phyloP scores from a whole-genome alignment of 2,113 vertebrate genomes.

The human (Homo sapiens) region GRCh38 chr3:157000501-157001000 shows the following conservation, averaged over 20 bases:
- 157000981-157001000: too few relatives aligned
- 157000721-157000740: neutral
- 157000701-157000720: neutral
- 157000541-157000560: neutral
- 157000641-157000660: neutral
- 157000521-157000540: neutral
- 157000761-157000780: neutral
- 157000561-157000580: neutral
- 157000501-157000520: neutral
- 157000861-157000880: too few relatives aligned
- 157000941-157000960: too few relatives aligned
- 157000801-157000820: too few relatives aligned
- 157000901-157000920: too few relatives aligned
- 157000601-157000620: neutral
- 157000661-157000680: neutral
- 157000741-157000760: neutral
- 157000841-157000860: too few relatives aligned
- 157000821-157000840: too few relatives aligned
- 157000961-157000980: too few relatives aligned
- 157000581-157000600: neutral
- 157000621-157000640: neutral
- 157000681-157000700: slow-evolving; percentile 5
- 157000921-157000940: too few relatives aligned
- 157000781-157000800: too few relatives aligned
- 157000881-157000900: too few relatives aligned